Conservation (phyloP, 2,888 invertebrate genomes). For the Nemoura dubitans region DNA sequence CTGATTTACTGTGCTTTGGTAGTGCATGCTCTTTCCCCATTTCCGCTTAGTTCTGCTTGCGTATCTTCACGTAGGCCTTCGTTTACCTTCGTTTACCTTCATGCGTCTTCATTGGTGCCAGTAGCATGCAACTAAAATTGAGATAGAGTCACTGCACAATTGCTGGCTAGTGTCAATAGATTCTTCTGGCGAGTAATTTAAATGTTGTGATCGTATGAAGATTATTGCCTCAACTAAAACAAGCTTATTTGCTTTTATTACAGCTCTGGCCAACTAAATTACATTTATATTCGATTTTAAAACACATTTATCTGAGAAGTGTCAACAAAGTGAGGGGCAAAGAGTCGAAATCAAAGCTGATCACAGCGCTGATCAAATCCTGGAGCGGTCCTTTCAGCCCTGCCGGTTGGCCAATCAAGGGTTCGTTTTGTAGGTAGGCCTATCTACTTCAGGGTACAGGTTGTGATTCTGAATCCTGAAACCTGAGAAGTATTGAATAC, state of each 20-base stretch:
- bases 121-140: background rate
- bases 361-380: background rate
- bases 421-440: slow-evolving; percentile 7
- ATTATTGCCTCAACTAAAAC: slow-evolving; percentile 18
- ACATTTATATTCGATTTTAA: background rate
- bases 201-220: background rate
- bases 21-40: background rate
- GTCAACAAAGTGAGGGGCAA: background rate
- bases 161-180: background rate
- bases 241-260: slow-evolving; percentile 24
- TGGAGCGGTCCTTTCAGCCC: background rate
- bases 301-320: slow-evolving; percentile 8
- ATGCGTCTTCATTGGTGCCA: background rate
- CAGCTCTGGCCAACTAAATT: slow-evolving; percentile 30
- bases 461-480: background rate
- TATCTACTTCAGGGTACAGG: background rate
- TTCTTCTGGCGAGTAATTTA: background rate
- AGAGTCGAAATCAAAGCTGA: background rate
- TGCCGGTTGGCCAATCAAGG: background rate
- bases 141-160: no score
- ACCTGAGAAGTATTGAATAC: background rate
- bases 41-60: background rate
- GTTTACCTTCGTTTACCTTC: background rate
- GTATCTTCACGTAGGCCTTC: background rate
- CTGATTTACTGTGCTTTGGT: background rate